These are phyloP conservation scores for Caenorhabditis japonica DNA, from an alignment of 2,888 invertebrate genomes.

Conservation along the genomic window DNA sequence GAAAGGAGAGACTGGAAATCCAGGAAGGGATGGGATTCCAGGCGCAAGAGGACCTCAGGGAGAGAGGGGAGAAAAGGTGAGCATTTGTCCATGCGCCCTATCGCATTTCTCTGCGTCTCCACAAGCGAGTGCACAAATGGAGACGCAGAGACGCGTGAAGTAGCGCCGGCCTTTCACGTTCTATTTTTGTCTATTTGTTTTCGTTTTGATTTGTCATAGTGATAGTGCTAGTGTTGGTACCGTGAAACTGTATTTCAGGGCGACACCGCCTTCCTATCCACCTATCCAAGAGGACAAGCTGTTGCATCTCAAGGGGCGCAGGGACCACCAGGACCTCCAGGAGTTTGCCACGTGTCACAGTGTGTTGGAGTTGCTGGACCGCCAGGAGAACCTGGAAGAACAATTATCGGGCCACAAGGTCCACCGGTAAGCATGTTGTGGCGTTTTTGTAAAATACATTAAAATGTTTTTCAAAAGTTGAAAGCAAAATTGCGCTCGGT, in stretches of 20 bases:
- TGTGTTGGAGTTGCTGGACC: slow-evolving; percentile 40
- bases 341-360: slow-evolving; percentile 33
- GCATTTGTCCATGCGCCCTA: slow-evolving; percentile 9
- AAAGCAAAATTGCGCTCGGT: too few relatives aligned
- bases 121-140: too few relatives aligned
- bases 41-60: slow-evolving; percentile 69
- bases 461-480: neutral
- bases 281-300: slow-evolving; percentile 22
- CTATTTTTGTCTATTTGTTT: neutral
- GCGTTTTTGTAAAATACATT: slow-evolving; percentile 3
- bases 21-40: slow-evolving; percentile 71
- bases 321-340: slow-evolving; percentile 56
- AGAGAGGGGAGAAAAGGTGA: slow-evolving; percentile 71
- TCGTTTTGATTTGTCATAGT: neutral
- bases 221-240: slow-evolving; percentile 7
- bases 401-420: slow-evolving; percentile 56
- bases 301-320: slow-evolving; percentile 22
- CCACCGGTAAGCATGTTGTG: slow-evolving; percentile 55
- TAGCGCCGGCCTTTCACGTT: too few relatives aligned
- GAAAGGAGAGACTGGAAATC: slow-evolving; percentile 72
- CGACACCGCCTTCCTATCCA: slow-evolving; percentile 43
- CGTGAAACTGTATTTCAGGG: slow-evolving; percentile 45
- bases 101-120: too few relatives aligned
- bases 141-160: too few relatives aligned
- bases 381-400: slow-evolving; percentile 47